Conservation (phyloP, 2,888 invertebrate species). For the Apotomis turbidana region DNA sequence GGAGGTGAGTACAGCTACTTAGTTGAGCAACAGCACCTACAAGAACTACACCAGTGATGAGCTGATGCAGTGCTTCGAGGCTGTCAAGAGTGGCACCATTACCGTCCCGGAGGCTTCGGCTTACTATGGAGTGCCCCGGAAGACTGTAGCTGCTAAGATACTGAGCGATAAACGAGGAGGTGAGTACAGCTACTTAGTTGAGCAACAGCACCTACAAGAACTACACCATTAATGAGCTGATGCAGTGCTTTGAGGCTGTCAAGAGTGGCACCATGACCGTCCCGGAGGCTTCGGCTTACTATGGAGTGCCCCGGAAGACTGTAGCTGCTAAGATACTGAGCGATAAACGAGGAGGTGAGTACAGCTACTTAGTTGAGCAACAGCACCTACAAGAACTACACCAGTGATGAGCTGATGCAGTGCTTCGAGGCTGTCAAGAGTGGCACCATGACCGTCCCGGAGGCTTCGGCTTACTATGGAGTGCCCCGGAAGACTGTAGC, state of each 20-base stretch:
- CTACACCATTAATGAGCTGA: constrained; percentile 54
- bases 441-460: constrained; percentile 44
- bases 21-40: constrained; percentile 44
- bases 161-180: constrained; percentile 26
- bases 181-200: neutral
- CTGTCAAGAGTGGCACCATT: constrained; percentile 42
- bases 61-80: constrained; percentile 47
- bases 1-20: constrained; percentile 24
- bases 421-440: constrained; percentile 41
- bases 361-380: too few relatives aligned
- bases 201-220: constrained; percentile 51
- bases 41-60: constrained; percentile 57
- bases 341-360: constrained; percentile 28
- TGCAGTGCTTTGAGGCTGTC: constrained; percentile 44
- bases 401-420: constrained; percentile 48
- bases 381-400: constrained; percentile 57
- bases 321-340: constrained; percentile 46
- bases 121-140: constrained; percentile 57
- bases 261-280: constrained; percentile 44
- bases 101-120: constrained; percentile 49
- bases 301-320: constrained; percentile 61
- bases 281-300: constrained; percentile 50
- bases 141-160: constrained; percentile 53
- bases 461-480: constrained; percentile 53
- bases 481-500: constrained; percentile 61